Percentiles rank a stretch among this genome's conserved stretches.
These are phyloP conservation scores for Drosophila paranaensis DNA, from an alignment of 2,888 invertebrate genomes.

Conservation along the genomic window DNA sequence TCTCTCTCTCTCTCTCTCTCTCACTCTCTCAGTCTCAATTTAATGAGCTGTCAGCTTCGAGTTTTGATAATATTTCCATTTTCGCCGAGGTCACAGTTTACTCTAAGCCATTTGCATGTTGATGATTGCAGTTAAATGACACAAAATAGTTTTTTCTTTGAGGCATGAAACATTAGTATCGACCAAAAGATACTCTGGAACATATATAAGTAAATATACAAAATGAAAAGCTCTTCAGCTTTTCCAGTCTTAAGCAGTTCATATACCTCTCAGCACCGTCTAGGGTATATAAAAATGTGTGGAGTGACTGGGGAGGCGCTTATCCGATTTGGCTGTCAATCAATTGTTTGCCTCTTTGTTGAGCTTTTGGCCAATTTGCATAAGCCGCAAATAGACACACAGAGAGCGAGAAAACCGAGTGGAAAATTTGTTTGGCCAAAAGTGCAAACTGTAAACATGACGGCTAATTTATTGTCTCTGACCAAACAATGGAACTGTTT, in stretches of 20 bases:
- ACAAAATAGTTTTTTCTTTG: slow-evolving; percentile 2
- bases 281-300: slow-evolving; percentile 17
- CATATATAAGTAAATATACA: too few species aligned
- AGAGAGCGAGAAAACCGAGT: not conserved
- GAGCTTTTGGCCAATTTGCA: slow-evolving; percentile 40
- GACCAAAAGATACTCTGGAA: too few species aligned
- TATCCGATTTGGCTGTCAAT: slow-evolving; percentile 49
- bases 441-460: slow-evolving; percentile 28
- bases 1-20: slow-evolving; percentile 44
- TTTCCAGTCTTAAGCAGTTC: not conserved
- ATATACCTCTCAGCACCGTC: not conserved
- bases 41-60: slow-evolving; percentile 44
- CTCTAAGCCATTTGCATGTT: slow-evolving; percentile 16
- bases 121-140: slow-evolving; percentile 25
- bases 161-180: not conserved
- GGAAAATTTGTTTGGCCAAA: slow-evolving; percentile 33
- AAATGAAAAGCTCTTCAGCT: not conserved
- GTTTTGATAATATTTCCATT: slow-evolving; percentile 28
- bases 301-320: slow-evolving; percentile 1
- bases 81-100: slow-evolving; percentile 16
- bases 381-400: slow-evolving; percentile 25
- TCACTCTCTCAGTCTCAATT: slow-evolving; percentile 23
- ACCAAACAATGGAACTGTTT: slow-evolving; percentile 29
- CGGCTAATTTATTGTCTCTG: slow-evolving; percentile 33
- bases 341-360: slow-evolving; percentile 27